These are phyloP conservation scores for Glaucomys volans DNA, from an alignment of 2,113 vertebrate genomes.

Conservation along the genomic window DNA sequence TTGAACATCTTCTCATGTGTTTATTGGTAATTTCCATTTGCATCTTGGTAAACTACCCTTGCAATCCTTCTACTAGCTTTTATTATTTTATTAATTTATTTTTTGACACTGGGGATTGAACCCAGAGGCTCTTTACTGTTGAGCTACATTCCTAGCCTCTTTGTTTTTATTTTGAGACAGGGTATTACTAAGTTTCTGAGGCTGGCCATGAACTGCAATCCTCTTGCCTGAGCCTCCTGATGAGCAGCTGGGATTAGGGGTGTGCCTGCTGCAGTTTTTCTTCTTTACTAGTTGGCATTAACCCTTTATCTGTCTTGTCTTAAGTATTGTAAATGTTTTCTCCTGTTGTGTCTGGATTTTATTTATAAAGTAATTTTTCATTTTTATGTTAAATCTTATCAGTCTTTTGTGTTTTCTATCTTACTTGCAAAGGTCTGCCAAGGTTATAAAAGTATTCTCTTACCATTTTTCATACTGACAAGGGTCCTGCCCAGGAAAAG, in stretches of 20 bases:
- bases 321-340: not conserved
- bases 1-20: not conserved
- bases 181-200: too few species aligned
- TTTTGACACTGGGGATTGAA: not conserved
- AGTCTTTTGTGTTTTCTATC: not conserved
- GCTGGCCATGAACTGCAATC: too few species aligned
- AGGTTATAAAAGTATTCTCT: not conserved
- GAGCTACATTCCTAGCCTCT: too few species aligned
- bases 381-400: constrained; percentile 27
- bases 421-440: not conserved
- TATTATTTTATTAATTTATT: not conserved
- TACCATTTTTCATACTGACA: not conserved
- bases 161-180: too few species aligned
- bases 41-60: not conserved
- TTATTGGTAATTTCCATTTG: not conserved
- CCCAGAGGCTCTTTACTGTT: too few species aligned
- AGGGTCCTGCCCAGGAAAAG: too few species aligned
- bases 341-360: not conserved
- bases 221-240: too few species aligned
- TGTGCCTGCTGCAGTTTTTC: not conserved
- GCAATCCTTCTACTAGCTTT: not conserved
- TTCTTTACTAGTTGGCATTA: constrained; percentile 34
- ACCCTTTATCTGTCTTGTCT: not conserved
- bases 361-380: not conserved
- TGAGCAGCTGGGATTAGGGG: too few species aligned